Conservation (phyloP, 2,888 invertebrate genomes). For the Melipona beecheii region DNA sequence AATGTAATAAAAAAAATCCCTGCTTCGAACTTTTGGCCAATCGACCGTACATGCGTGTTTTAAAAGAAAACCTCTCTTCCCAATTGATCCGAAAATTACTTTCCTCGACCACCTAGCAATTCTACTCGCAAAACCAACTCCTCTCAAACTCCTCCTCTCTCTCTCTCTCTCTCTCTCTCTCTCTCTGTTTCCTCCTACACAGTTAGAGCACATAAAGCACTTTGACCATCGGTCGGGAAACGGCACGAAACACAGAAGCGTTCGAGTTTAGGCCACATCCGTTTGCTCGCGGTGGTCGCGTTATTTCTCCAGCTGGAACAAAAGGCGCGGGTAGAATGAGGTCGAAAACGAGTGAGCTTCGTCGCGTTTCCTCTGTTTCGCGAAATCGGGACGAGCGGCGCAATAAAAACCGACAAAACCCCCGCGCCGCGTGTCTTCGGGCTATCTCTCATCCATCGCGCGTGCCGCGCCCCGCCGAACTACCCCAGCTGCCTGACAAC, state of each 20-base stretch:
- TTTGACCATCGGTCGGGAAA: slow-evolving; percentile 19
- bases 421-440: slow-evolving; percentile 12
- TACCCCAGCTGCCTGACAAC: background rate
- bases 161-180: background rate
- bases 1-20: too few species aligned
- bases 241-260: slow-evolving; percentile 9
- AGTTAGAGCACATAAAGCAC: background rate
- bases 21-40: too few species aligned
- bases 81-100: too few species aligned
- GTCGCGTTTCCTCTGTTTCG: slow-evolving; percentile 16
- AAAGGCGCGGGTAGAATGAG: slow-evolving; percentile 35
- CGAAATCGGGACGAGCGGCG: slow-evolving; percentile 26
- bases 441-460: slow-evolving; percentile 44
- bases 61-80: too few species aligned
- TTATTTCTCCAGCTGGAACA: slow-evolving; percentile 42
- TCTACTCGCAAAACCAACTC: background rate
- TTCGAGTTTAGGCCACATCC: slow-evolving; percentile 11
- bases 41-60: too few species aligned
- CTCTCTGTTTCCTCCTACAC: background rate
- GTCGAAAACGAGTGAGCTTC: slow-evolving; percentile 17
- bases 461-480: background rate
- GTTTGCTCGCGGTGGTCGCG: slow-evolving; percentile 27
- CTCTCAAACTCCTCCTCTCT: background rate
- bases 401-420: slow-evolving; percentile 16
- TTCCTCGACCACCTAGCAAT: too few species aligned